Conservation (phyloP, 92 coral and sea anemone genomes). For the Blastomussa wellsi region DNA sequence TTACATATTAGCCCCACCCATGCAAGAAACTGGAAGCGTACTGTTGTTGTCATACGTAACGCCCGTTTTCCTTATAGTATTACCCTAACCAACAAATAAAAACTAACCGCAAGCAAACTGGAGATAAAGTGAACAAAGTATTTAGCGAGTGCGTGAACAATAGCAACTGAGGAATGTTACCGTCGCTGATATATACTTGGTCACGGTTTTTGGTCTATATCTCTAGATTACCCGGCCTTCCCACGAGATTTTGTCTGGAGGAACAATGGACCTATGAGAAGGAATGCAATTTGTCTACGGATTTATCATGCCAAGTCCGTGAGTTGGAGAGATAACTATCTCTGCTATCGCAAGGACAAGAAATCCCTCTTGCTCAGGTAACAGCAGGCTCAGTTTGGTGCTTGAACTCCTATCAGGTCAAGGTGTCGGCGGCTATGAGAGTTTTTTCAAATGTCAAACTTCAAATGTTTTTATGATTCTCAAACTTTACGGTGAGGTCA, state of each 20-base stretch:
- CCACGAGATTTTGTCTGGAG: conserved; percentile 84
- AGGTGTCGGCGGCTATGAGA: background rate
- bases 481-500: too few species aligned
- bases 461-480: too few species aligned
- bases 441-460: background rate
- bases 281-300: conserved; percentile 53
- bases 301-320: conserved; percentile 68
- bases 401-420: background rate
- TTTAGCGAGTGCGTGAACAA: too few species aligned
- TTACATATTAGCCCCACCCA: too few species aligned
- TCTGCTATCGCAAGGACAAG: conserved; percentile 81
- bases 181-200: too few species aligned
- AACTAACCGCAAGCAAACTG: too few species aligned
- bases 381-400: background rate
- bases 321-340: conserved; percentile 58
- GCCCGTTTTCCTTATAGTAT: too few species aligned
- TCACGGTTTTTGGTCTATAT: background rate
- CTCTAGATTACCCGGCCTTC: conserved; percentile 79
- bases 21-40: too few species aligned
- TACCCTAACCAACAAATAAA: too few species aligned
- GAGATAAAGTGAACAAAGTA: too few species aligned
- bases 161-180: too few species aligned
- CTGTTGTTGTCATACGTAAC: too few species aligned
- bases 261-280: conserved; percentile 43
- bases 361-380: conserved; percentile 58